Evolutionary conservation across 2,113 vertebrate genomes (phyloP).

Genomic region (Emydura subglobosa): DNA sequence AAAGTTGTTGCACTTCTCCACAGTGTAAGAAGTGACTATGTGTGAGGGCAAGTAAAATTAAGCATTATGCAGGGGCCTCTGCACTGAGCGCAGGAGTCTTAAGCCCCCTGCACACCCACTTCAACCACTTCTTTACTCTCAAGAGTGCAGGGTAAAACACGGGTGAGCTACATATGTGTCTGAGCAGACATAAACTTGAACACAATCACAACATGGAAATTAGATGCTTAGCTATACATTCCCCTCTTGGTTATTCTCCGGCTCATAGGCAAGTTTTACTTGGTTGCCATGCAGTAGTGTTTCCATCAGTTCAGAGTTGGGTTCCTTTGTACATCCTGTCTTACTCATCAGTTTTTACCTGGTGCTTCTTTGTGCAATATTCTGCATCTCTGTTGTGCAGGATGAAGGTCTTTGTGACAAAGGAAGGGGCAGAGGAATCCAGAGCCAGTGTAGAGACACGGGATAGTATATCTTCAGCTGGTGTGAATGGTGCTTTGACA

Average conservation of each 20-base stretch:
- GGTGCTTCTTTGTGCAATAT: not conserved
- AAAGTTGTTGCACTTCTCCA: not conserved
- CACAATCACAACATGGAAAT: not conserved
- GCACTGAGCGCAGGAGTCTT: not conserved
- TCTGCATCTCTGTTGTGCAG: not conserved
- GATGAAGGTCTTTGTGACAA: not conserved
- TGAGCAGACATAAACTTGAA: not conserved
- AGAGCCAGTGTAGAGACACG: not conserved
- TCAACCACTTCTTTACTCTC: not conserved
- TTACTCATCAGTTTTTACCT: not conserved
- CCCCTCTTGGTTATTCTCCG: not conserved
- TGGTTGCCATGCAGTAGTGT: not conserved
- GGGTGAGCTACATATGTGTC: not conserved
- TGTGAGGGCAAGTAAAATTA: not conserved
- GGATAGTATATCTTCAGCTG: not conserved
- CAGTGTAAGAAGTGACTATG: not conserved
- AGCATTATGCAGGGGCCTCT: not conserved
- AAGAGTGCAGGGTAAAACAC: not conserved
- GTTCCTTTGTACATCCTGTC: not conserved
- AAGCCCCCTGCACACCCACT: not conserved
- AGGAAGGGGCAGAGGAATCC: not conserved
- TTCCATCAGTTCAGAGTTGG: not conserved
- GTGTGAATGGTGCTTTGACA: not conserved
- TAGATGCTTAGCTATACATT: not conserved
- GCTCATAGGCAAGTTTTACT: not conserved